Evolutionary conservation across 2,888 invertebrate genomes (phyloP).

Genomic region (Rhingia campestris): DNA sequence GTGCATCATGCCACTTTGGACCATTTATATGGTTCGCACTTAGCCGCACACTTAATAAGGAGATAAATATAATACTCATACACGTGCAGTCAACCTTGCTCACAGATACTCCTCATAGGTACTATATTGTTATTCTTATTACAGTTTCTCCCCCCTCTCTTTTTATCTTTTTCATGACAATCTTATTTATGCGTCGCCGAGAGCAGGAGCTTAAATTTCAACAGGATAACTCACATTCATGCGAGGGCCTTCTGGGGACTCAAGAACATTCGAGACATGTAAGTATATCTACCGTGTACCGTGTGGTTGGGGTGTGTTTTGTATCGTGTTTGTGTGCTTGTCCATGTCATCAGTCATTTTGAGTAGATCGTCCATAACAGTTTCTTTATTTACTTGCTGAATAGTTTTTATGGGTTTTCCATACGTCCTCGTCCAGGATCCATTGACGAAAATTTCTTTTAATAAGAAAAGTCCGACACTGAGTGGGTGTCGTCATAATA

Average conservation of each 20-base stretch:
- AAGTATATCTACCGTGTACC: slow-evolving; percentile 79
- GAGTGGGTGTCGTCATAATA: too few species aligned
- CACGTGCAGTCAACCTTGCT: slow-evolving; percentile 16
- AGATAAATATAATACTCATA: slow-evolving; percentile 1
- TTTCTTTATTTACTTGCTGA: slow-evolving; percentile 67
- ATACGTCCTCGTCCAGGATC: slow-evolving; percentile 7
- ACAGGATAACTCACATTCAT: slow-evolving; percentile 83
- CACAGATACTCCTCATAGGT: slow-evolving; percentile 6
- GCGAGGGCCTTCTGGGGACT: slow-evolving; percentile 83
- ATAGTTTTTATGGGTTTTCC: slow-evolving; percentile 68
- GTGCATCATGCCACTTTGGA: not conserved
- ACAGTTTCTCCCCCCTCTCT: slow-evolving; percentile 23
- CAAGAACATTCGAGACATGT: slow-evolving; percentile 83
- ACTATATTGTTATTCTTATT: slow-evolving; percentile 50
- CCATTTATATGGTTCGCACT: slow-evolving; percentile 50
- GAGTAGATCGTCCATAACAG: slow-evolving; percentile 25
- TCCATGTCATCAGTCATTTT: slow-evolving; percentile 77
- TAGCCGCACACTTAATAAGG: slow-evolving; percentile 57
- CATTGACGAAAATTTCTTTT: slow-evolving; percentile 15
- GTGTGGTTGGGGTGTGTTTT: slow-evolving; percentile 59
- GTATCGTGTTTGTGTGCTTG: slow-evolving; percentile 28
- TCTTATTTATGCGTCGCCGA: slow-evolving; percentile 40
- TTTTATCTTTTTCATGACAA: slow-evolving; percentile 18
- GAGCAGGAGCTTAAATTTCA: slow-evolving; percentile 80
- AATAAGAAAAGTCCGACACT: slow-evolving; percentile 21